phyloP scores from a whole-genome alignment of 2,113 vertebrate species.

The Bubalus kerabau region DNA sequence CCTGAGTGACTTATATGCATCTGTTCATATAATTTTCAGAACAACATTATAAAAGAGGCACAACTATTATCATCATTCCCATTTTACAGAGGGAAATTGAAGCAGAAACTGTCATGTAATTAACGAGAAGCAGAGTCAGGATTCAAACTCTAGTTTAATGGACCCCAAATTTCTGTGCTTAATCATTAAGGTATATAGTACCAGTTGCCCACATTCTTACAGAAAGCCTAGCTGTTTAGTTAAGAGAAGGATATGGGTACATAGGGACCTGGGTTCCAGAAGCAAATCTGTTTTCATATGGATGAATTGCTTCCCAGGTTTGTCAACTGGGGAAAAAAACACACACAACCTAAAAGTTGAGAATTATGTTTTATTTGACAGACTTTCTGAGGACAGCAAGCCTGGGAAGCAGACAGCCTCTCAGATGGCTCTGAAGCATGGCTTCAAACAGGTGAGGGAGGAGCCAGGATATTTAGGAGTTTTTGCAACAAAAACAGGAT shows the following conservation, averaged over 20 bases:
- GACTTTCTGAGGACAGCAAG: background rate
- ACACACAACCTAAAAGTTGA: background rate
- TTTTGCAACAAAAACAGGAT: background rate
- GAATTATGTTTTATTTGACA: background rate
- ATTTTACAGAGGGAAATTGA: slow-evolving; percentile 16
- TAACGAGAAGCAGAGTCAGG: background rate
- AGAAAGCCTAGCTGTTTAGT: background rate
- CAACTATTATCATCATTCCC: background rate
- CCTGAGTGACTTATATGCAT: background rate
- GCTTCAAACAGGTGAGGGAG: background rate
- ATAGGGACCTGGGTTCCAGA: background rate
- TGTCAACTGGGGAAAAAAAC: background rate
- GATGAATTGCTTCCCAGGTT: background rate
- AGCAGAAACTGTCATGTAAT: background rate
- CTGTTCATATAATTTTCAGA: background rate
- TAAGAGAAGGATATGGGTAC: background rate
- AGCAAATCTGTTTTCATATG: background rate
- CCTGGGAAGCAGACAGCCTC: background rate
- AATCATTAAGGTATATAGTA: background rate
- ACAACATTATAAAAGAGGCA: background rate
- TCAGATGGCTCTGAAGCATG: background rate
- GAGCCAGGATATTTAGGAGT: background rate
- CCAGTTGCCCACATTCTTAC: background rate
- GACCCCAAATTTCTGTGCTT: background rate
- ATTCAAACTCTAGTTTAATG: background rate